Evolutionary conservation across 2,113 vertebrate genomes (phyloP).

Genomic region (Siphamia tubifer): DNA sequence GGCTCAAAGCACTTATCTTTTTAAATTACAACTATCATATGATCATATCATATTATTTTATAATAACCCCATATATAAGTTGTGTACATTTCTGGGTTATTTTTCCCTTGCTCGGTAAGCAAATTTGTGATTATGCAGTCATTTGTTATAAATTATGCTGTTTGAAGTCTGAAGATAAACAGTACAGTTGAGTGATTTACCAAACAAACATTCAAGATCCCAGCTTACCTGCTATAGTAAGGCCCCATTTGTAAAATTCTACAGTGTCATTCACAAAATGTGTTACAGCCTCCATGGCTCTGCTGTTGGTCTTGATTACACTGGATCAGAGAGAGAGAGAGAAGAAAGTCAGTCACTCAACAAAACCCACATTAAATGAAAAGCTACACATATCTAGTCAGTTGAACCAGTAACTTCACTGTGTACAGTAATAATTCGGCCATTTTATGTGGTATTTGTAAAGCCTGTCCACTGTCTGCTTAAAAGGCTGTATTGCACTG

Average conservation of each 20-base stretch:
- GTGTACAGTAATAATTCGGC: too few relatives aligned
- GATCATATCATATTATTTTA: too few relatives aligned
- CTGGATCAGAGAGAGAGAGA: conserved; percentile 39
- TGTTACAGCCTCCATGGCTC: conserved; percentile 77
- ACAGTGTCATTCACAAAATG: conserved; percentile 89
- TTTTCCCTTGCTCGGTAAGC: too few relatives aligned
- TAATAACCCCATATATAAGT: not conserved
- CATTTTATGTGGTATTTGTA: too few relatives aligned
- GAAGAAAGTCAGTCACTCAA: not conserved
- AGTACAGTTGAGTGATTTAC: not conserved
- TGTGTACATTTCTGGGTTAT: not conserved
- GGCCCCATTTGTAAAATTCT: conserved; percentile 96
- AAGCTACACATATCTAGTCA: not conserved
- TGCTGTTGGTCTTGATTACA: conserved; percentile 64
- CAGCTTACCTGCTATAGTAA: conserved; percentile 92
- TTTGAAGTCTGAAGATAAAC: not conserved
- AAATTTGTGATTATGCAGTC: too few relatives aligned
- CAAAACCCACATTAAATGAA: not conserved
- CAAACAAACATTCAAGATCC: conserved; percentile 1
- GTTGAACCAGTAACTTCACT: not conserved
- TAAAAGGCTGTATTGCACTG: too few relatives aligned
- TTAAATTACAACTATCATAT: not conserved
- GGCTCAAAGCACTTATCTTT: not conserved
- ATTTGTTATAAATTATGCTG: too few relatives aligned
- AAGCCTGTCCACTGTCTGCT: too few relatives aligned